These are phyloP conservation scores for Anguilla obscura DNA, from an alignment of 2,797 vertebrate species.

Conservation along the genomic window DNA sequence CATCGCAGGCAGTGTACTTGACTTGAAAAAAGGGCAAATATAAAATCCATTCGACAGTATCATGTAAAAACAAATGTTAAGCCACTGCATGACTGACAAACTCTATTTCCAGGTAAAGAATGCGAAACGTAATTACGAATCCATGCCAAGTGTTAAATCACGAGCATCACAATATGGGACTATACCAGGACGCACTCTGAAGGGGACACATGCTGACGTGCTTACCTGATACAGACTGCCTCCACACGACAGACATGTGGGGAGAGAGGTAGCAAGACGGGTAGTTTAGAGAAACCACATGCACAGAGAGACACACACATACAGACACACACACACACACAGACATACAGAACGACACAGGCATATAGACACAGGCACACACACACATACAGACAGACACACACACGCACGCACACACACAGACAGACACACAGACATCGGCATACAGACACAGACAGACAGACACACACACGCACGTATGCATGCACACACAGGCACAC, in stretches of 20 bases:
- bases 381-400: too few relatives aligned
- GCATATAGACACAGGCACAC: not conserved
- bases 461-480: too few relatives aligned
- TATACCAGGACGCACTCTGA: not conserved
- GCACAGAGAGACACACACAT: not conserved
- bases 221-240: constrained; percentile 88
- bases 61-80: not conserved
- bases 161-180: not conserved
- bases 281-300: constrained; percentile 63
- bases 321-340: not conserved
- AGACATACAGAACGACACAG: not conserved
- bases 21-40: not conserved
- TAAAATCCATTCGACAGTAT: not conserved
- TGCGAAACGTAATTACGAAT: not conserved
- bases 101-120: not conserved
- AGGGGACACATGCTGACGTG: constrained; percentile 19
- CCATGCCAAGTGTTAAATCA: not conserved
- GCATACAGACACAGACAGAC: too few relatives aligned
- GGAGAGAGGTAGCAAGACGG: constrained; percentile 73
- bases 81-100: not conserved
- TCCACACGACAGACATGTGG: constrained; percentile 83
- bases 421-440: too few relatives aligned
- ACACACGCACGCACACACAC: too few relatives aligned
- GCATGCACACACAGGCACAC: too few relatives aligned
- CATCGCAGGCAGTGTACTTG: not conserved